phyloP scores from a whole-genome alignment of 2,113 vertebrate species.

The Climacteris rufus region DNA sequence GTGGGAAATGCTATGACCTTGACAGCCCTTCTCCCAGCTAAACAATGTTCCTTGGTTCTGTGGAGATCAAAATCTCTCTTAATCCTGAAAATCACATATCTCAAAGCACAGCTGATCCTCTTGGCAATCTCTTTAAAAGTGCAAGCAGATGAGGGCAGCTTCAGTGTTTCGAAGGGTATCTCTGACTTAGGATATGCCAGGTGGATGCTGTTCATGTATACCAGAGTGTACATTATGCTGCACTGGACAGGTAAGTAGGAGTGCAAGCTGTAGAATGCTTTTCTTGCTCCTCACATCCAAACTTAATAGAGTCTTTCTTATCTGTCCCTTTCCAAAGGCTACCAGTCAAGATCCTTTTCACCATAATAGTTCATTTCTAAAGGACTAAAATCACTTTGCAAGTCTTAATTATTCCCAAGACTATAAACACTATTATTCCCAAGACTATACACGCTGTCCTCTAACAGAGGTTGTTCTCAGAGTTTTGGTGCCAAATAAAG shows the following conservation, averaged over 20 bases:
- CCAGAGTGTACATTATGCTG: neutral
- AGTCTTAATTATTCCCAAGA: neutral
- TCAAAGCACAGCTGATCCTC: neutral
- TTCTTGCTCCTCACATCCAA: neutral
- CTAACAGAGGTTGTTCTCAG: neutral
- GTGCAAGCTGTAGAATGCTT: neutral
- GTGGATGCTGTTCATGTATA: neutral
- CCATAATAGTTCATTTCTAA: neutral
- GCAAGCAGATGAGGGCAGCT: neutral
- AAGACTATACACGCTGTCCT: neutral
- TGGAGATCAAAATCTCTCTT: conserved; percentile 13
- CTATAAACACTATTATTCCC: neutral
- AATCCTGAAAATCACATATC: neutral
- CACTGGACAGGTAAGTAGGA: neutral
- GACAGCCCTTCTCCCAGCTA: neutral
- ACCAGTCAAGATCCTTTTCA: neutral
- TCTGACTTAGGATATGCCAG: neutral
- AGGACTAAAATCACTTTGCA: neutral
- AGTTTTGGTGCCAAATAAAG: neutral
- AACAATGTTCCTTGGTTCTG: neutral
- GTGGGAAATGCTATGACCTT: neutral
- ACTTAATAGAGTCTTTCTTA: neutral
- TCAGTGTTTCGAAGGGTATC: neutral
- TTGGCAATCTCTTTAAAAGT: neutral
- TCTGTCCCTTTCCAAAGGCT: neutral